Evolutionary conservation across 2,113 vertebrate species (phyloP).

Genomic region (Forbesichthys papilliferus): DNA sequence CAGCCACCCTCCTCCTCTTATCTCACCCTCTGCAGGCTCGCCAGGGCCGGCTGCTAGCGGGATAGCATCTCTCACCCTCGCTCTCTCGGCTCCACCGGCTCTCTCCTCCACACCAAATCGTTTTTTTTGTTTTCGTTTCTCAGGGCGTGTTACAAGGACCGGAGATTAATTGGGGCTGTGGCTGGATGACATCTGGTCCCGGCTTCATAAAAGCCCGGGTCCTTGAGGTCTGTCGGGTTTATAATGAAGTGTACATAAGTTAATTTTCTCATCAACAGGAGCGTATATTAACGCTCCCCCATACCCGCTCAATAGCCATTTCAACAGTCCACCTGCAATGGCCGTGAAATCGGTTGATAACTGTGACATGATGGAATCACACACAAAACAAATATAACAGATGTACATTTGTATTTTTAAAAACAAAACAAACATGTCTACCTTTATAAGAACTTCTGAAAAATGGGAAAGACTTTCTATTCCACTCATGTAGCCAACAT

Average conservation of each 20-base stretch:
- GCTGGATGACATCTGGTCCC: slow-evolving; percentile 77
- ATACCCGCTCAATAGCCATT: slow-evolving; percentile 58
- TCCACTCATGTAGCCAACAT: neutral
- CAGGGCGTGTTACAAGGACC: slow-evolving; percentile 70
- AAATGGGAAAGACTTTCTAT: neutral
- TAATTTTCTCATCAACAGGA: slow-evolving; percentile 86
- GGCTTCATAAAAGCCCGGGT: slow-evolving; percentile 73
- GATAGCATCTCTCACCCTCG: slow-evolving; percentile 74
- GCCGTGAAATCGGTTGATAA: slow-evolving; percentile 22
- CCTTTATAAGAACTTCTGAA: neutral
- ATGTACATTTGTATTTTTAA: neutral
- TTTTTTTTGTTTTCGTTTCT: slow-evolving; percentile 56
- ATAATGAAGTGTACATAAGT: slow-evolving; percentile 91
- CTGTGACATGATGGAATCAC: no score
- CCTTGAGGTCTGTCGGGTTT: slow-evolving; percentile 74
- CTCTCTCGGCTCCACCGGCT: slow-evolving; percentile 60
- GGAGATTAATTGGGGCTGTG: slow-evolving; percentile 86
- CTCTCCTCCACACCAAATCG: slow-evolving; percentile 68
- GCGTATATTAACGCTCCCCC: slow-evolving; percentile 43
- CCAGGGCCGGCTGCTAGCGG: slow-evolving; percentile 71
- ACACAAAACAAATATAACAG: no score
- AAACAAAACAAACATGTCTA: neutral
- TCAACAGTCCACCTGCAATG: slow-evolving; percentile 27
- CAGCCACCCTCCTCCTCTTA: slow-evolving; percentile 65
- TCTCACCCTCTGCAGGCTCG: slow-evolving; percentile 77